Percentiles rank a stretch among this genome's conserved stretches.
These are phyloP conservation scores for Cataglyphis cursor DNA, from an alignment of 2,888 invertebrate genomes.

Conservation along the genomic window DNA sequence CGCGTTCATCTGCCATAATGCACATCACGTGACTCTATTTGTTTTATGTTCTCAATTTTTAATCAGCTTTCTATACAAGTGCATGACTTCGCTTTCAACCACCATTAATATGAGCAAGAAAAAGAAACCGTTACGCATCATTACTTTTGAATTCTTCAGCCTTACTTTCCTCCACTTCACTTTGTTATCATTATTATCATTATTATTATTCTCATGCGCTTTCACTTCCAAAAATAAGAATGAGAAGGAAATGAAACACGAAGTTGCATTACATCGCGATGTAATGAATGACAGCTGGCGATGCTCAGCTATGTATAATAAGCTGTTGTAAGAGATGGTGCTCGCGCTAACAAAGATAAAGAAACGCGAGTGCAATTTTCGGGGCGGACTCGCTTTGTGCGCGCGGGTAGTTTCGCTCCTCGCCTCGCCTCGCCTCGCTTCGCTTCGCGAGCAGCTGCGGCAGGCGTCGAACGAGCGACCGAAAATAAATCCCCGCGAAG, in stretches of 20 bases:
- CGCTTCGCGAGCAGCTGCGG: slow-evolving; percentile 68
- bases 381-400: slow-evolving; percentile 3
- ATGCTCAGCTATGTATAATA: not conserved
- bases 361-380: slow-evolving; percentile 33
- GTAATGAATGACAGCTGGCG: not conserved
- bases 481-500: slow-evolving; percentile 82
- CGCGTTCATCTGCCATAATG: not conserved
- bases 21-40: not conserved
- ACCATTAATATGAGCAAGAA: too few species aligned
- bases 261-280: not conserved
- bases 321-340: not conserved
- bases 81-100: not conserved
- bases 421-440: slow-evolving; percentile 55
- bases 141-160: not conserved
- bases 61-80: not conserved
- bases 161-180: not conserved
- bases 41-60: not conserved
- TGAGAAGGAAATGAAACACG: not conserved
- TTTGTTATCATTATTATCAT: not conserved
- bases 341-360: slow-evolving; percentile 6
- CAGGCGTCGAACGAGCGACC: slow-evolving; percentile 76
- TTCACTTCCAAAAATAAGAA: slow-evolving; percentile 16
- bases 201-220: not conserved
- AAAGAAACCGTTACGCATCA: not conserved
- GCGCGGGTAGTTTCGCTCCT: slow-evolving; percentile 42